Evolutionary conservation across 1,140 invertebrate species (phyloP).

Genomic region (Monochamus saltuarius): DNA sequence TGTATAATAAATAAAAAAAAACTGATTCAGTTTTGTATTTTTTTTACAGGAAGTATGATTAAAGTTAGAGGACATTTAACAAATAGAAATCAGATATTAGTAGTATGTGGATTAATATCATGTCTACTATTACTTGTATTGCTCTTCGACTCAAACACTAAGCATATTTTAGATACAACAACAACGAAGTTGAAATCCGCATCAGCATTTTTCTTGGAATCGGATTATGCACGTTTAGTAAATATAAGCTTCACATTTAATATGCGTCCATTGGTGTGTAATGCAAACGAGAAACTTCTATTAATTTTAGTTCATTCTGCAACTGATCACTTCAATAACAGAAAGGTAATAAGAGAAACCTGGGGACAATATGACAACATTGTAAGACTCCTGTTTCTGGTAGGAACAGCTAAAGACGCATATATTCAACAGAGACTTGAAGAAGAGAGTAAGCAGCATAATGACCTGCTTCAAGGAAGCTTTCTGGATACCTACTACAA

Average conservation of each 20-base stretch:
- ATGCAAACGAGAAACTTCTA: constrained; percentile 46
- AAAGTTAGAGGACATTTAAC: no score
- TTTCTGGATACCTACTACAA: constrained; percentile 79
- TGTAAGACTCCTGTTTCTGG: constrained; percentile 62
- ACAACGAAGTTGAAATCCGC: no score
- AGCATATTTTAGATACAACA: no score
- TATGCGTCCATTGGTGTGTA: not conserved
- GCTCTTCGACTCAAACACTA: no score
- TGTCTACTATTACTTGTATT: no score
- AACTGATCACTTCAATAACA: constrained; percentile 60
- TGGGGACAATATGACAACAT: constrained; percentile 58
- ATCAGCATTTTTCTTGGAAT: no score
- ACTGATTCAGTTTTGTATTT: no score
- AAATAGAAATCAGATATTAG: no score
- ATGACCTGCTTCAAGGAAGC: constrained; percentile 75
- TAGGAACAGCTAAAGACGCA: constrained; percentile 59
- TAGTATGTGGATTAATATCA: no score
- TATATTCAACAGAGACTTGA: constrained; percentile 54
- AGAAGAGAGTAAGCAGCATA: constrained; percentile 60
- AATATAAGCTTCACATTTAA: constrained; percentile 5
- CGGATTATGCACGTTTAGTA: not conserved
- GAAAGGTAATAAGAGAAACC: constrained; percentile 64
- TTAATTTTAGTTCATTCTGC: constrained; percentile 69
- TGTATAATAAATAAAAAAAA: no score
- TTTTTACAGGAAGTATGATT: no score